Base-by-base conservation (phyloP, 2,797 vertebrate genomes). In the Gila robusta region DNA sequence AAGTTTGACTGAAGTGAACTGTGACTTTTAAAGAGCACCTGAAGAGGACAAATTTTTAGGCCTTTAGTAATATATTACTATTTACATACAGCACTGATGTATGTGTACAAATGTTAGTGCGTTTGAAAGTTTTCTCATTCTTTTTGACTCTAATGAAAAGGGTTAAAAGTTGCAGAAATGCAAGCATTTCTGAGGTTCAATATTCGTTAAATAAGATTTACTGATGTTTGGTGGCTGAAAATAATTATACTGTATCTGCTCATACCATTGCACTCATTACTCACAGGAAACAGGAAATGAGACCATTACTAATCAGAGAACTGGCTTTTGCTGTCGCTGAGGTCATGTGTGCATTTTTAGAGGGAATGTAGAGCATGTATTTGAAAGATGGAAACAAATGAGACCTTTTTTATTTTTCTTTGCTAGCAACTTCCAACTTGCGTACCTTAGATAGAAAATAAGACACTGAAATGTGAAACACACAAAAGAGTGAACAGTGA, bases 41-140 rank as follows among this genome's bases (percentile, higher is more conserved):
- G 94, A 95, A 91, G 76, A 91, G 93, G 94, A 94, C 92, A 92
- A 92, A 91, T 94, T 96, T 95, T 94, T 94, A 94, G 92, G 95
- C 95, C 94, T 96, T 96, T 94, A 96, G 94, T 94, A 86, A 93
- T 93, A 86, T 89, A 86, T 89, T 86, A 86, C 83, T 88, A 84
- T 88, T 86, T 80, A 93, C 91, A 92, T 87, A 90, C 66, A 88
- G 62, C 47, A 54, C 86, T 76, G 78, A 39, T 80, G 85, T 89
- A 39, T 85, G 67, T 89, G 76, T 85, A 82, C 62, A 86, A 76
- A 87, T 74, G 83, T 94, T 93, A 93, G 89, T 94, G 92, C 92
- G 94, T 92, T 95, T 94, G 94, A 93, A 94, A 93, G 94, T 89
- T 92, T 94, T 95, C 88, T 92, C 54, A 28, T 66, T 86, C 71